phyloP scores from a whole-genome alignment of 2,888 invertebrate genomes.

The Gibbula magus region DNA sequence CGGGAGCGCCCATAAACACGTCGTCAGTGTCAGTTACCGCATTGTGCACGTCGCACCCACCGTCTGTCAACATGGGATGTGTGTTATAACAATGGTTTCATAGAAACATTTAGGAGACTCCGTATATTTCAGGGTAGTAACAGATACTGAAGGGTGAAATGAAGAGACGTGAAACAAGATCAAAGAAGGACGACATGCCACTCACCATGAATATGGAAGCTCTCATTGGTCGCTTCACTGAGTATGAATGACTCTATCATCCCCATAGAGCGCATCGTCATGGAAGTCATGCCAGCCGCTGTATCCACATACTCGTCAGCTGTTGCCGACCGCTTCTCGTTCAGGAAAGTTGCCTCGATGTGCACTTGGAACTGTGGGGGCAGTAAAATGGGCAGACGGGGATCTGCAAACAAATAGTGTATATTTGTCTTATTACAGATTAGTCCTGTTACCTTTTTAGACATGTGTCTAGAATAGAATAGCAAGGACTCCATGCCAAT shows the following conservation, averaged over 20 bases:
- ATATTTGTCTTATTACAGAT: too few species aligned
- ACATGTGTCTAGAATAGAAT: too few species aligned
- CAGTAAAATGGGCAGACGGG: conserved; percentile 42
- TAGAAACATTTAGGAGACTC: too few species aligned
- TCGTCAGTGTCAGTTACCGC: conserved; percentile 45
- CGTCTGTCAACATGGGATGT: conserved; percentile 35
- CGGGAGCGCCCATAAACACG: conserved; percentile 47
- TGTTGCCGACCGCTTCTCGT: conserved; percentile 41
- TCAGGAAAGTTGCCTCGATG: conserved; percentile 52
- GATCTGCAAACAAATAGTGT: conserved; percentile 22
- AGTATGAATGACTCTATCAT: conserved; percentile 38
- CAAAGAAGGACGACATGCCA: neutral
- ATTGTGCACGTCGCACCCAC: conserved; percentile 38
- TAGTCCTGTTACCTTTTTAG: too few species aligned
- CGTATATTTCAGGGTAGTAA: too few species aligned
- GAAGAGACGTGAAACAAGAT: too few species aligned
- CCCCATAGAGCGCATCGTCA: conserved; percentile 38
- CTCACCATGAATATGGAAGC: conserved; percentile 44
- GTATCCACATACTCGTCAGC: conserved; percentile 52
- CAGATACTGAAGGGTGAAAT: too few species aligned
- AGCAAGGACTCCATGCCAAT: too few species aligned
- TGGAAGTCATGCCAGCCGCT: conserved; percentile 42
- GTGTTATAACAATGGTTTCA: too few species aligned
- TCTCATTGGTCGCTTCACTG: conserved; percentile 47
- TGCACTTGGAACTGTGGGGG: conserved; percentile 47